Base-by-base conservation (phyloP, 2,113 vertebrate genomes). In the Lamprologus speciosus region DNA sequence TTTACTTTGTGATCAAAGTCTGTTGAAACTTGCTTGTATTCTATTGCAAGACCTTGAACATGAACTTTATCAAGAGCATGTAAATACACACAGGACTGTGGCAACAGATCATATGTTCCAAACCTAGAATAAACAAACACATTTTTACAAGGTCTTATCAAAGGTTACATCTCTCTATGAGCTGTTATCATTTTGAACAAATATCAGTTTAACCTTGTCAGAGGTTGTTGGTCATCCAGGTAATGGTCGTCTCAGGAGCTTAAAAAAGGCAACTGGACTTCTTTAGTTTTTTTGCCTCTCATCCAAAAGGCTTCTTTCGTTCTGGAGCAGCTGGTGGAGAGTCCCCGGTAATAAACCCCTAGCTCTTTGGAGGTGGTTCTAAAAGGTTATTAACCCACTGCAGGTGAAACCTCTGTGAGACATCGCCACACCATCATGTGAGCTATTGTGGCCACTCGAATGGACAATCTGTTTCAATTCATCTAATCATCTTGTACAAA, bases 281-380 rank as follows among this genome's bases (percentile, higher is more conserved):
- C 51, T 53, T 54, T 54, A 21, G 3, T 54, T 54, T 10, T n/a
- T 21, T 54, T 7, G 51, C 51, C 19, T 53, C 51, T 53, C 51
- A 28, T 28, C 26, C 26, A 26, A 26, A 26, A 26, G 26, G 26
- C 26, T 53, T 54, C 0, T 54, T 54, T 54, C 0, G 1, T 54
- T 54, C 51, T 54, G 51, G n/a, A 54, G 51, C 51, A 54, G 51
- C 51, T 21, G 51, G 0, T 54, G 53, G n/a, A 54, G n/a, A 21
- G 9, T 53, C 9, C 9, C 9, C 3, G 5, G 51, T 1, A 53
- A 53, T 21, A 54, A 54, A 54, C n/a, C n/a, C 51, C 51, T 54
- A 21, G 51, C 51, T 54, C n/a, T 54, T 54, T 54, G 51, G 51
- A 54, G 53, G 53, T 54, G n/a, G 53, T 54, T 23, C 10, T 54